These are phyloP conservation scores for Allolobophora icterica DNA, from an alignment of 2,888 invertebrate genomes.

Conservation along the genomic window DNA sequence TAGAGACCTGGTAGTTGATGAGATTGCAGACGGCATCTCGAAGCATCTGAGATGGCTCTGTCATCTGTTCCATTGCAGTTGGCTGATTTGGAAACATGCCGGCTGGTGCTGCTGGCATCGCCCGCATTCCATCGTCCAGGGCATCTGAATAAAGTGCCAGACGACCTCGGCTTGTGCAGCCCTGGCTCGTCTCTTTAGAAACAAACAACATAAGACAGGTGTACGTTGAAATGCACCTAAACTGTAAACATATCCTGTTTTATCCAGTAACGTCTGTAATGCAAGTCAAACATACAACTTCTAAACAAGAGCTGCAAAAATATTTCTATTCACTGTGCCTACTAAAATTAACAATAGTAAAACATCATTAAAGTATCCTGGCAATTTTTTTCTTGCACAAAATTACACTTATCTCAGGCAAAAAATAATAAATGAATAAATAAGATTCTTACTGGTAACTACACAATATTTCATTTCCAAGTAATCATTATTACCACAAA, in stretches of 20 bases:
- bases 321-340: neutral
- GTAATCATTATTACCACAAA: neutral
- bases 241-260: neutral
- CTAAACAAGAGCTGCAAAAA: neutral
- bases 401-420: neutral
- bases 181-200: neutral
- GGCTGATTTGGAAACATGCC: slow-evolving; percentile 4
- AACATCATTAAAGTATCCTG: neutral
- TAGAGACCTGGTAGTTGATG: slow-evolving; percentile 37
- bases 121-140: slow-evolving; percentile 25
- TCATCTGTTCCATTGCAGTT: slow-evolving; percentile 1
- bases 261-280: neutral
- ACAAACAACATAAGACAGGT: neutral
- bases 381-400: neutral
- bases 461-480: neutral
- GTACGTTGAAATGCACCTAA: neutral
- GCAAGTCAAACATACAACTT: neutral
- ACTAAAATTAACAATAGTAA: neutral
- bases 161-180: neutral
- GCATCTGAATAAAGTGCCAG: neutral
- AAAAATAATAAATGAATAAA: neutral
- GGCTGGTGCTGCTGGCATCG: neutral
- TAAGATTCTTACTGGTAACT: neutral
- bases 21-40: slow-evolving; percentile 39
- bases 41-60: slow-evolving; percentile 32